Evolutionary conservation across 2,888 invertebrate species (phyloP).

Genomic region (Pristionchus mayeri): DNA sequence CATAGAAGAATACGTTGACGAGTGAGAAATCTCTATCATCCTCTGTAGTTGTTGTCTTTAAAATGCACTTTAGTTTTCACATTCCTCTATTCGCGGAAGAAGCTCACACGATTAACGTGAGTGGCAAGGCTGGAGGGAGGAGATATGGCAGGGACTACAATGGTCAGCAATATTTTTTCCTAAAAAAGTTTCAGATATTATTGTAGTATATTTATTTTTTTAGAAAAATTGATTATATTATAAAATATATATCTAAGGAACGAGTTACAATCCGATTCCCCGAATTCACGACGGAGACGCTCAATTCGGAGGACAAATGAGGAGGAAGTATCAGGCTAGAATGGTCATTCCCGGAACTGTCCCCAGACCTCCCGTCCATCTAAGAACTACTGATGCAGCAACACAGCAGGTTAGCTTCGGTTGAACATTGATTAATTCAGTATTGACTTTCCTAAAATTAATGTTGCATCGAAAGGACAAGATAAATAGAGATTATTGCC

Average conservation of each 20-base stretch:
- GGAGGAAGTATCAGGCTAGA: neutral
- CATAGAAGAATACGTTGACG: conserved; percentile 44
- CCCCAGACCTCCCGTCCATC: conserved; percentile 44
- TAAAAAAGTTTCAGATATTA: too few species aligned
- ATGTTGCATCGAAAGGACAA: too few species aligned
- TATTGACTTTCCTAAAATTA: too few species aligned
- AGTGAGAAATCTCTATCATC: neutral
- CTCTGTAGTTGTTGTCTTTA: neutral
- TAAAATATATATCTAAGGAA: too few species aligned
- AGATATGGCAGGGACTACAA: conserved; percentile 2
- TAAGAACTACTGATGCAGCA: conserved; percentile 30
- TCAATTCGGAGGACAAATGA: conserved; percentile 39
- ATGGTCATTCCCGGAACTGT: neutral
- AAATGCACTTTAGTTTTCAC: neutral
- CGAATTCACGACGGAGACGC: conserved; percentile 33
- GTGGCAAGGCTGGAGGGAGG: conserved; percentile 39
- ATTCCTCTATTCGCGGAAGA: conserved; percentile 37
- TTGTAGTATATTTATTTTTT: too few species aligned
- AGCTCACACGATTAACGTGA: conserved; percentile 34
- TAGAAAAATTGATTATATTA: too few species aligned
- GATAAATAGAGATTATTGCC: too few species aligned
- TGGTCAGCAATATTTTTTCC: too few species aligned
- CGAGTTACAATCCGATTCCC: neutral
- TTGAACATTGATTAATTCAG: too few species aligned
- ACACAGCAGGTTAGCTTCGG: neutral